A percentile compares a stretch with the other conserved stretches of the same genome.
Conservation (phyloP, 1,140 invertebrate genomes). For the Trissolcus basalis region DNA sequence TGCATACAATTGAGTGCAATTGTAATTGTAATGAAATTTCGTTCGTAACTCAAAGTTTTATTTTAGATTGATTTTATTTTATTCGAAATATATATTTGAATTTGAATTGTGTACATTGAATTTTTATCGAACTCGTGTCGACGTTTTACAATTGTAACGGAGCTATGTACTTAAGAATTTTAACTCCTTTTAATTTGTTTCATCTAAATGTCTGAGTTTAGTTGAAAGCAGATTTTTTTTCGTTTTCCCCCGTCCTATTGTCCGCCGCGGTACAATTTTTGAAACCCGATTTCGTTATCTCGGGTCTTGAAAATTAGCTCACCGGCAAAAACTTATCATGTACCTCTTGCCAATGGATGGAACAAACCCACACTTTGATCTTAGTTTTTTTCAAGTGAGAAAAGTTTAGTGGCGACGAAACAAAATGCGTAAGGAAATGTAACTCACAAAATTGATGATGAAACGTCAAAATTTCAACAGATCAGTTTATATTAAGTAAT, state of each 20-base stretch:
- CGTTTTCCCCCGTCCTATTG: constrained; percentile 45
- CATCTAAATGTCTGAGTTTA: constrained; percentile 75
- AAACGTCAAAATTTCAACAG: constrained; percentile 27
- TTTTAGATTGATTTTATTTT: constrained; percentile 56
- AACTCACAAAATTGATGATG: constrained; percentile 26
- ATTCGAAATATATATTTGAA: constrained; percentile 41
- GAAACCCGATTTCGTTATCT: constrained; percentile 62
- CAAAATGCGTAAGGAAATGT: constrained; percentile 22
- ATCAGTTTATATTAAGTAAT: constrained; percentile 40
- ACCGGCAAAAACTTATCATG: constrained; percentile 59
- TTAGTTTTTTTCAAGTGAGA: background rate
- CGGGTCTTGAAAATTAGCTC: constrained; percentile 67
- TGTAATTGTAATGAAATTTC: constrained; percentile 50
- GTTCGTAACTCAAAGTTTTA: constrained; percentile 44
- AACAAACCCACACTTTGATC: background rate
- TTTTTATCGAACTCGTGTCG: background rate
- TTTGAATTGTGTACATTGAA: constrained; percentile 43
- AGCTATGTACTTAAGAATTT: constrained; percentile 56
- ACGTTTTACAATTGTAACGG: constrained; percentile 6
- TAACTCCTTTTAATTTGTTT: constrained; percentile 69
- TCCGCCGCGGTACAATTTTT: constrained; percentile 59
- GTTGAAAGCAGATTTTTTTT: constrained; percentile 72
- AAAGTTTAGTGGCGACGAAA: too few species aligned
- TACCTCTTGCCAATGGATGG: constrained; percentile 69
- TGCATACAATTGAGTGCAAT: constrained; percentile 55